A percentile compares a stretch with the other conserved stretches of the same genome.
Conservation (phyloP, 2,888 invertebrate genomes). For the Nemurella pictetii region DNA sequence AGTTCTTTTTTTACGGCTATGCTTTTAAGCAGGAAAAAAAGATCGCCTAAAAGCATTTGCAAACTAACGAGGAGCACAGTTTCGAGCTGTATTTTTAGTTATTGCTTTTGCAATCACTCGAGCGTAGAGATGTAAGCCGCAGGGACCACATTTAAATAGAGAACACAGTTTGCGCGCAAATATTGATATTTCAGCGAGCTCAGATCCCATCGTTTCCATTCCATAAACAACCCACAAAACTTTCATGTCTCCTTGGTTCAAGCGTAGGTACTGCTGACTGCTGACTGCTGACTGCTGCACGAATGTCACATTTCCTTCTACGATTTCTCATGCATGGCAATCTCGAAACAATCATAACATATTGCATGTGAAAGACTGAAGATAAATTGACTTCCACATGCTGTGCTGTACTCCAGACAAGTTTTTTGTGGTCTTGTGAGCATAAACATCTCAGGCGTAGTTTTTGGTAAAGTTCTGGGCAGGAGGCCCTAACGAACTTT, state of each 20-base stretch:
- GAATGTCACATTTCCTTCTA: not conserved
- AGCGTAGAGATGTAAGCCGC: not conserved
- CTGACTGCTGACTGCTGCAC: not conserved
- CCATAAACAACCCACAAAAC: not conserved
- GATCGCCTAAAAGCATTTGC: not conserved
- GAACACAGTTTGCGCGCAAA: not conserved
- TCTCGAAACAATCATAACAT: not conserved
- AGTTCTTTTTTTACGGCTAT: not conserved
- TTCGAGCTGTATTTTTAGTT: not conserved
- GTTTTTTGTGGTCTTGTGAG: no score
- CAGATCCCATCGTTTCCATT: no score
- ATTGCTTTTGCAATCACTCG: not conserved
- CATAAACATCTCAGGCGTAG: no score
- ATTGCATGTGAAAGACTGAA: not conserved
- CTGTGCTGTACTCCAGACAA: no score
- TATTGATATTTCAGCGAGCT: not conserved
- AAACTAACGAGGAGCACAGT: not conserved
- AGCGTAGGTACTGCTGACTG: not conserved
- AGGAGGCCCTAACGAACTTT: no score
- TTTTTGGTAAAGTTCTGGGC: no score
- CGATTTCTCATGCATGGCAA: not conserved
- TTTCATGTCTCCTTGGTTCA: not conserved
- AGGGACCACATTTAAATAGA: not conserved
- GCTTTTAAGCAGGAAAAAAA: not conserved
- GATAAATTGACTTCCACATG: not conserved